Evolutionary conservation across 2,113 vertebrate species (phyloP), one percentile per base, ranked within the genome.

Genomic region (Centropristis striata): DNA sequence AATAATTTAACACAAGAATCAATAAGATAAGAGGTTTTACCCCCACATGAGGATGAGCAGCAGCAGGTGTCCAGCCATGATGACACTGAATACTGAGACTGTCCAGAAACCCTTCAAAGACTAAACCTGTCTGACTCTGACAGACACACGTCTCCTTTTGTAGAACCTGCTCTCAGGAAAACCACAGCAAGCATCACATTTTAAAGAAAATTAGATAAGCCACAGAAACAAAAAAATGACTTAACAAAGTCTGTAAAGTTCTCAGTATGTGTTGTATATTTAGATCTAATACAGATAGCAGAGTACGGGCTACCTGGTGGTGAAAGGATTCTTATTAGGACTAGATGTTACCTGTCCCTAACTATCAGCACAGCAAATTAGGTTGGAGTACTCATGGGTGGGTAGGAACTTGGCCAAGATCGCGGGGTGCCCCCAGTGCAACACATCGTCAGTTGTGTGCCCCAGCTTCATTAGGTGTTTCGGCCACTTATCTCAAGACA

Each of bases 31-130:
- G 15, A 54, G 20, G 21, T 63, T 28, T 20, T 18, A 65, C 80
- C 71, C 13, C 71, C 78, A 74, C 20, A 61, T n/a, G n/a, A 81
- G 15, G 63, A 74, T 11, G 25, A 68, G 14, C 1, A 74, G 12
- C 28, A 74, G 12, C 46, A 60, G 36, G 2, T 9, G 27, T 44
- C 25, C 70, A 53, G 41, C 54, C 70, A 74, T 74, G 44, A 41
- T 59, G 37, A 71, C 11, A 11, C 44, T 37, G 8, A 78, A 32
- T 23, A n/a, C 18, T 51, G 4, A 20, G 6, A 61, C n/a, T 44
- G 37, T 36, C 37, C 42, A 46, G 5, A 20, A 25, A 44, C 36
- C 63, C 25, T 18, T 5, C 9, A 39, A 25, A 71, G n/a, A 36
- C 28, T 18, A 8, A 1, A 16, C 5, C 4, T 16, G 42, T 21